Percentiles rank a stretch among this genome's conserved stretches.
These are phyloP conservation scores for Ageneiosus marmoratus DNA, from an alignment of 2,113 vertebrate genomes.

Conservation along the genomic window DNA sequence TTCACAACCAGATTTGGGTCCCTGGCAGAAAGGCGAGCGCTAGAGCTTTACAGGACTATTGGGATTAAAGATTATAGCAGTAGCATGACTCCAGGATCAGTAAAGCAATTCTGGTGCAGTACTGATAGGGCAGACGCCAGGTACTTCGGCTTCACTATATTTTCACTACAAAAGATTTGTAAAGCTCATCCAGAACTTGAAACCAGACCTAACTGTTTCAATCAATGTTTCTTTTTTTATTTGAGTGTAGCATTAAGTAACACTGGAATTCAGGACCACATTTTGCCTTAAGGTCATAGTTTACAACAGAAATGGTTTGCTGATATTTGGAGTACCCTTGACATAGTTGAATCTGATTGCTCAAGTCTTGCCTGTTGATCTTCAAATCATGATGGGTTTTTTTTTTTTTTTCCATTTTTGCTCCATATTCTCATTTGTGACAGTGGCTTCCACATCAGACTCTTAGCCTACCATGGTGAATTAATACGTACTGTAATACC, in stretches of 20 bases:
- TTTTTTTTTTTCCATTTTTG: too few relatives aligned
- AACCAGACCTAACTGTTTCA: background rate
- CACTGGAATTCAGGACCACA: slow-evolving; percentile 20
- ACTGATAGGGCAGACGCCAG: slow-evolving; percentile 72
- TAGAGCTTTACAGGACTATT: slow-evolving; percentile 58
- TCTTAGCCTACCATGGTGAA: too few relatives aligned
- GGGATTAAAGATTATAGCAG: slow-evolving; percentile 61
- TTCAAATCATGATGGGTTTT: too few relatives aligned
- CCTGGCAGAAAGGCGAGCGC: slow-evolving; percentile 66
- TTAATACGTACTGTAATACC: too few relatives aligned
- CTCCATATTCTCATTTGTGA: too few relatives aligned
- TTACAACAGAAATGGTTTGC: background rate
- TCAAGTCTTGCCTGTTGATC: too few relatives aligned
- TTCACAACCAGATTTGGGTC: background rate
- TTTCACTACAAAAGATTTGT: background rate
- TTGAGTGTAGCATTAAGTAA: background rate
- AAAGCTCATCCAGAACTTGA: background rate
- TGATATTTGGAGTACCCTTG: background rate
- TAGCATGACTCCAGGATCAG: slow-evolving; percentile 49
- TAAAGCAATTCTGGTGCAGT: slow-evolving; percentile 65
- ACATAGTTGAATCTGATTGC: too few relatives aligned
- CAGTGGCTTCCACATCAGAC: too few relatives aligned
- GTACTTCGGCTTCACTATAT: slow-evolving; percentile 50
- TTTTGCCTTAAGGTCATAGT: background rate
- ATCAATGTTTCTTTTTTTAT: background rate